Conservation (phyloP, 1,140 invertebrate species). For the Caerostris extrusa region DNA sequence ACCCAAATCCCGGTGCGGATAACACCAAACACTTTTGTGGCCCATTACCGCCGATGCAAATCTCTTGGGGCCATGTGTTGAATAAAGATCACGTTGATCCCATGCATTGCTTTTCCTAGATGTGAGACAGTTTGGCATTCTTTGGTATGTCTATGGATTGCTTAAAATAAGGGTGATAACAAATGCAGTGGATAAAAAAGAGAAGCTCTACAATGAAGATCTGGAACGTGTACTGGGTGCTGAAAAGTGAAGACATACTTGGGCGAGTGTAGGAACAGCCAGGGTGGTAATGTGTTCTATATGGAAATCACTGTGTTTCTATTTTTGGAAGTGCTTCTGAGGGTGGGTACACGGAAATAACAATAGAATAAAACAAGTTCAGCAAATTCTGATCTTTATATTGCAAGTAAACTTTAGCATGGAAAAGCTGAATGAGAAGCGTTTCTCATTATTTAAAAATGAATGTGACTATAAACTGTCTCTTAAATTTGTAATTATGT, state of each 20-base stretch:
- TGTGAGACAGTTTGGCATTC: neutral
- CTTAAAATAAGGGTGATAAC: neutral
- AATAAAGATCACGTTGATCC: neutral
- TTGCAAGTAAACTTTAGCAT: no score
- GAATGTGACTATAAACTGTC: no score
- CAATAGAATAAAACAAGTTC: no score
- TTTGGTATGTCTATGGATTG: neutral
- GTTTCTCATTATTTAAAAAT: no score
- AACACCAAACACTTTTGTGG: neutral
- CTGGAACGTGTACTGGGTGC: neutral
- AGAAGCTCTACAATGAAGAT: neutral
- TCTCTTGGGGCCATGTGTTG: neutral
- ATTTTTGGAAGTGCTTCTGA: neutral
- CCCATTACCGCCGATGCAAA: neutral
- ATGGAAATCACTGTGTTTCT: neutral
- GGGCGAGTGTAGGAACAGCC: neutral
- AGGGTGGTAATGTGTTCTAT: neutral
- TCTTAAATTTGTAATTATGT: no score
- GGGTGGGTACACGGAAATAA: neutral
- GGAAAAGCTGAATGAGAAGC: no score
- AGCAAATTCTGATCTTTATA: no score
- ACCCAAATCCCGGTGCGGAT: neutral
- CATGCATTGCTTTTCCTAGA: neutral
- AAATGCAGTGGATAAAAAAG: neutral
- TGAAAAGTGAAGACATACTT: neutral